Conservation (phyloP, 2,888 invertebrate species). For the Pollenia amentaria region DNA sequence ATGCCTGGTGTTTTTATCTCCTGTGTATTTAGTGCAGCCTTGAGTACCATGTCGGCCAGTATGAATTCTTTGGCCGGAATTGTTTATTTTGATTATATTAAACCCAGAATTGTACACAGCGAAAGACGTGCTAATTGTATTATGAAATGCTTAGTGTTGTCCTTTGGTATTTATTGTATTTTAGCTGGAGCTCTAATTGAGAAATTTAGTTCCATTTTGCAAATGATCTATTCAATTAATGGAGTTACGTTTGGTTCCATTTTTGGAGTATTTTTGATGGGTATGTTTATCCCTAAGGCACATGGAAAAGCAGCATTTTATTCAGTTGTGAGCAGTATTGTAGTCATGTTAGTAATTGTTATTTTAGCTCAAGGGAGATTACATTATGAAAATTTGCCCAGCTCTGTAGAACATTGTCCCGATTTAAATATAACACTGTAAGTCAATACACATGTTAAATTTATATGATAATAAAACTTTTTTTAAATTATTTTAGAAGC, state of each 20-base stretch:
- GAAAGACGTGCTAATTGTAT: slow-evolving; percentile 85
- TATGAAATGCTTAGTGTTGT: slow-evolving; percentile 85
- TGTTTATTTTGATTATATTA: slow-evolving; percentile 86
- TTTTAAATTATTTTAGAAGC: slow-evolving; percentile 29
- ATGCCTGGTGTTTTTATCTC: slow-evolving; percentile 88
- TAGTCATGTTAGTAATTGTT: slow-evolving; percentile 78
- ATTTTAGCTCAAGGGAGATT: slow-evolving; percentile 79
- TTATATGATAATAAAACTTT: not conserved
- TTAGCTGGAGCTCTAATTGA: slow-evolving; percentile 85
- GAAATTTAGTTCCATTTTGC: slow-evolving; percentile 85
- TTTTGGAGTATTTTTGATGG: slow-evolving; percentile 88
- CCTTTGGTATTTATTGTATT: slow-evolving; percentile 87
- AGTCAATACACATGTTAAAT: not conserved
- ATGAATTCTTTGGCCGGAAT: slow-evolving; percentile 86
- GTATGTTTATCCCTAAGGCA: slow-evolving; percentile 88
- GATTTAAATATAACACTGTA: slow-evolving; percentile 75
- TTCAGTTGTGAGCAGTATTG: slow-evolving; percentile 78
- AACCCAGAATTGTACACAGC: slow-evolving; percentile 82
- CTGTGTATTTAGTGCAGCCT: slow-evolving; percentile 87
- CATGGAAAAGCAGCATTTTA: slow-evolving; percentile 84
- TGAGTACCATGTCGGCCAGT: slow-evolving; percentile 87
- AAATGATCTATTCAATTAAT: slow-evolving; percentile 84
- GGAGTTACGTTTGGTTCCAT: slow-evolving; percentile 87
- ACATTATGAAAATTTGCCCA: slow-evolving; percentile 77
- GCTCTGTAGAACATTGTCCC: slow-evolving; percentile 78